phyloP scores from a whole-genome alignment of 2,113 vertebrate genomes.

The Rhipidura dahli region DNA sequence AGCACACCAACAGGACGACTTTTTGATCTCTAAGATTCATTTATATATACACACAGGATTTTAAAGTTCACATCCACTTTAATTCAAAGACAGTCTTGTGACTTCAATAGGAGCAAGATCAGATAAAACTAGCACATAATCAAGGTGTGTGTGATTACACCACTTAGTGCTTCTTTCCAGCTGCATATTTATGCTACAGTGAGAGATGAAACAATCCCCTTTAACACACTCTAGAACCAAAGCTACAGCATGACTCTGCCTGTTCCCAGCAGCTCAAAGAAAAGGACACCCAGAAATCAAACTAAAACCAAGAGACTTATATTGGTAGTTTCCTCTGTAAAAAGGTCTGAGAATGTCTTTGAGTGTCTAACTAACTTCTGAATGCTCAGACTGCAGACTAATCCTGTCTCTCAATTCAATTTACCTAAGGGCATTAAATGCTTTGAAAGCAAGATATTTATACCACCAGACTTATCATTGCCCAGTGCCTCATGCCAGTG shows the following conservation, averaged over 20 bases:
- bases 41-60: background rate
- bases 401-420: background rate
- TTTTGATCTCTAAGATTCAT: background rate
- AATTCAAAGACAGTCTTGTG: background rate
- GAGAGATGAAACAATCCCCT: background rate
- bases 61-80: background rate
- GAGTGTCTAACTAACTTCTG: background rate
- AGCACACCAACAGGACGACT: background rate
- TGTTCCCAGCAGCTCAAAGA: background rate
- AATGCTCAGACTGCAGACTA: background rate
- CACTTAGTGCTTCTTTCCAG: background rate
- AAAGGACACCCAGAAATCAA: background rate
- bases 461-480: background rate
- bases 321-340: background rate
- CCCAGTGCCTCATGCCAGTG: background rate
- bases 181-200: background rate
- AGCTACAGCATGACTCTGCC: background rate
- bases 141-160: background rate
- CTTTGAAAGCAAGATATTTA: background rate
- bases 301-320: background rate
- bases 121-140: background rate
- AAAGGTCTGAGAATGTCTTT: background rate
- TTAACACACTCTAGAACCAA: background rate
- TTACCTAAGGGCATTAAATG: background rate
- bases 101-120: background rate